Percentiles rank a stretch among this genome's conserved stretches.
These are phyloP conservation scores for Drosophila micromelanica DNA, from an alignment of 1,140 invertebrate genomes.

Conservation along the genomic window DNA sequence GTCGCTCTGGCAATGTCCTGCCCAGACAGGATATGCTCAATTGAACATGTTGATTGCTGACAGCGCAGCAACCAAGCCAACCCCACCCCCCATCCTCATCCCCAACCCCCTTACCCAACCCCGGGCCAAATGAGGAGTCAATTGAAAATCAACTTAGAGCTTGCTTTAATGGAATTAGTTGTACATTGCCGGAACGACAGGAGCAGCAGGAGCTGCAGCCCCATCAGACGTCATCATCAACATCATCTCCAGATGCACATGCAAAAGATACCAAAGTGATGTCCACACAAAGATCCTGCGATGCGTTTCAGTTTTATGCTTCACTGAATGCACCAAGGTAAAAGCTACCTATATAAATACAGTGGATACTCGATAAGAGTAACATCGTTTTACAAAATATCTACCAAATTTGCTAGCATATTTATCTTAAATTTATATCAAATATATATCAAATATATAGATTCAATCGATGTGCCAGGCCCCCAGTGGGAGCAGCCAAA, in stretches of 20 bases:
- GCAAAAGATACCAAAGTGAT: slow-evolving; percentile 32
- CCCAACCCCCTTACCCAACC: not conserved
- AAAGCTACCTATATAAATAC: slow-evolving; percentile 6
- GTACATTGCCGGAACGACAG: slow-evolving; percentile 44
- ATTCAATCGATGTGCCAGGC: no score
- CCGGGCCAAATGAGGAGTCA: slow-evolving; percentile 72
- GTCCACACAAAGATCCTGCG: slow-evolving; percentile 15
- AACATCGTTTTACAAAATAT: no score
- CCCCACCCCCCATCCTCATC: no score
- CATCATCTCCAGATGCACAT: slow-evolving; percentile 27
- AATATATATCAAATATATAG: no score
- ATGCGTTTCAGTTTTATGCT: slow-evolving; percentile 31
- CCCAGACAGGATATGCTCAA: slow-evolving; percentile 74
- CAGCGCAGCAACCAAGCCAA: slow-evolving; percentile 45
- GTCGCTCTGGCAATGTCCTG: slow-evolving; percentile 63
- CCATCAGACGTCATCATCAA: slow-evolving; percentile 4
- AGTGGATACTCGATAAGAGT: not conserved
- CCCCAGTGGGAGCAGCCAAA: no score
- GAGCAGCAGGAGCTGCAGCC: slow-evolving; percentile 35
- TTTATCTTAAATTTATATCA: no score
- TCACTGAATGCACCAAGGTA: slow-evolving; percentile 1
- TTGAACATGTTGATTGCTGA: slow-evolving; percentile 83
- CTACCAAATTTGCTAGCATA: no score
- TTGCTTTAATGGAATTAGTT: slow-evolving; percentile 81
- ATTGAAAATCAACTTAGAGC: slow-evolving; percentile 82